Percentiles rank a stretch among this genome's conserved stretches.
Evolutionary conservation across 1,140 invertebrate genomes (phyloP).

Genomic region (Calliphora vicina): DNA sequence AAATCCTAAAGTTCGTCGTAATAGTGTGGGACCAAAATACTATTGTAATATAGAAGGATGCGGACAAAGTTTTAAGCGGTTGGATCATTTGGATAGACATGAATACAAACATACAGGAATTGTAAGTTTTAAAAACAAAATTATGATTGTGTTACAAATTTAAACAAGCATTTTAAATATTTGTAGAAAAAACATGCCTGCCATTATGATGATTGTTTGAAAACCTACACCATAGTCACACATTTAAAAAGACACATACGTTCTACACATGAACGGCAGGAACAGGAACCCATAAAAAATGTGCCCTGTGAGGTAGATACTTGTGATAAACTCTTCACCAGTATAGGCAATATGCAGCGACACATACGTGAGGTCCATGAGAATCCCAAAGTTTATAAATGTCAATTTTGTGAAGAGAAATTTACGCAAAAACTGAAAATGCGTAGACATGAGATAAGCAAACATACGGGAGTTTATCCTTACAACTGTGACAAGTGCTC

Average conservation of each 20-base stretch:
- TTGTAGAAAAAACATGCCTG: constrained; percentile 58
- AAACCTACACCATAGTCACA: constrained; percentile 53
- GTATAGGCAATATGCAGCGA: constrained; percentile 50
- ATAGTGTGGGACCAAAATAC: constrained; percentile 53
- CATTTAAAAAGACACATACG: constrained; percentile 57
- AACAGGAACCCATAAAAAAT: constrained; percentile 42
- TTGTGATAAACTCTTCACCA: constrained; percentile 54
- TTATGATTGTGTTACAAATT: not conserved
- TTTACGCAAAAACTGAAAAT: constrained; percentile 59
- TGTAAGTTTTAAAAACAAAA: constrained; percentile 43
- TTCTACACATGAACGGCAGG: constrained; percentile 50
- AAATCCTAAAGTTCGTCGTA: constrained; percentile 39
- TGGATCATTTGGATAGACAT: constrained; percentile 59
- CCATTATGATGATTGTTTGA: constrained; percentile 52
- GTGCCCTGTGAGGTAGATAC: constrained; percentile 48
- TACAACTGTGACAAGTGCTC: constrained; percentile 51
- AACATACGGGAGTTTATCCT: constrained; percentile 54
- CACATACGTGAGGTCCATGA: constrained; percentile 56
- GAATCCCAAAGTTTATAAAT: constrained; percentile 50
- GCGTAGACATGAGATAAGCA: constrained; percentile 53
- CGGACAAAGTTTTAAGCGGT: constrained; percentile 49
- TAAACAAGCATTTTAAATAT: not conserved
- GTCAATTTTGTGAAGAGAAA: constrained; percentile 48
- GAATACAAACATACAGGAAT: constrained; percentile 58
- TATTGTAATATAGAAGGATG: constrained; percentile 49